Percentiles rank a stretch among this genome's conserved stretches.
These are phyloP conservation scores for Thunnus thynnus DNA, from an alignment of 2,113 vertebrate genomes.

Conservation along the genomic window DNA sequence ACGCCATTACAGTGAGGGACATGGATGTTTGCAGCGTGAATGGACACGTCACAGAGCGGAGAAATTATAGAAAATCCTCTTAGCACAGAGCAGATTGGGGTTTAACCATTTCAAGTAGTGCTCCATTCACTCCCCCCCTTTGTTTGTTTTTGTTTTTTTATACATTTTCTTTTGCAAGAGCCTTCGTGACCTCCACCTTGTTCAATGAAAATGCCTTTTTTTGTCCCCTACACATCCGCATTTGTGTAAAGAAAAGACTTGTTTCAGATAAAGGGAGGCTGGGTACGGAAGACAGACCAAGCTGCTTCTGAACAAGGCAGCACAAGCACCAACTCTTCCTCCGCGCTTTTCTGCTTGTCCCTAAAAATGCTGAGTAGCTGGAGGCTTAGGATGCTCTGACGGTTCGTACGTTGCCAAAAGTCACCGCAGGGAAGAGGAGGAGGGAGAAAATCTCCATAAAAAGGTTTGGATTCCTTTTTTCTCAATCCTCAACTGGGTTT, in stretches of 20 bases:
- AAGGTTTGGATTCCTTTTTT: constrained; percentile 81
- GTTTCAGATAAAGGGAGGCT: constrained; percentile 29
- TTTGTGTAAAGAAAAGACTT: constrained; percentile 16
- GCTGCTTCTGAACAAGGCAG: constrained; percentile 56
- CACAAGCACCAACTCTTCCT: constrained; percentile 47
- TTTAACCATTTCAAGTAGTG: constrained; percentile 51
- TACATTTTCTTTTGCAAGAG: constrained; percentile 57
- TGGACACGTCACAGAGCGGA: constrained; percentile 49
- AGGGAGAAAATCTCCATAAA: constrained; percentile 77
- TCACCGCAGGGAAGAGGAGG: constrained; percentile 73
- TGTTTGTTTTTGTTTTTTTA: neutral
- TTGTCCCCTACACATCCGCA: constrained; percentile 20
- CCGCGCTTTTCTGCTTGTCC: constrained; percentile 61
- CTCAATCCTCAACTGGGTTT: constrained; percentile 76
- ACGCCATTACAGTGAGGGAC: constrained; percentile 42
- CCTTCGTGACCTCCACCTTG: constrained; percentile 69
- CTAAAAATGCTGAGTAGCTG: constrained; percentile 76
- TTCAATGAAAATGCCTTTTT: constrained; percentile 73
- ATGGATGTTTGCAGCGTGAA: constrained; percentile 58
- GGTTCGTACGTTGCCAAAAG: constrained; percentile 80
- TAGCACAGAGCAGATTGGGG: constrained; percentile 56
- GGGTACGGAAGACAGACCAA: constrained; percentile 19
- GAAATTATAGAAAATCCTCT: constrained; percentile 64
- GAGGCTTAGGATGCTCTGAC: constrained; percentile 76
- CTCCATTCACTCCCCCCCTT: constrained; percentile 32